Conservation (phyloP, 53 echinoderm and acorn worm species). For the Astropecten irregularis region DNA sequence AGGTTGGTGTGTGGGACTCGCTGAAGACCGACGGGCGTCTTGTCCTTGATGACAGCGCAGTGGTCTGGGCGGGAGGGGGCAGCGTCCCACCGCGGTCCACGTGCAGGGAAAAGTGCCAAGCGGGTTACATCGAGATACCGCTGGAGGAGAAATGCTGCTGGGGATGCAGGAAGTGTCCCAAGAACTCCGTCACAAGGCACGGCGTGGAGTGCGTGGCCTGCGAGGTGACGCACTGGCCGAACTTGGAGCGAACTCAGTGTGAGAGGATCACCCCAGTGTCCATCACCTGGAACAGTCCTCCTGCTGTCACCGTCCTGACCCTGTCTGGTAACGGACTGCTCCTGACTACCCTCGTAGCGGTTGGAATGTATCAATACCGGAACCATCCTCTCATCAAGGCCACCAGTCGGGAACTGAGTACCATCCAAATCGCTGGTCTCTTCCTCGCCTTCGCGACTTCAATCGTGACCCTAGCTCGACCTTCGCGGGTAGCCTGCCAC, state of each 20-base stretch:
- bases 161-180: conserved; percentile 35
- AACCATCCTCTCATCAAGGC: conserved; percentile 41
- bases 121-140: conserved; percentile 23
- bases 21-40: neutral
- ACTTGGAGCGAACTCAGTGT: neutral
- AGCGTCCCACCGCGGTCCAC: conserved; percentile 9
- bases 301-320: neutral
- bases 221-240: conserved; percentile 20
- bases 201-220: conserved; percentile 5
- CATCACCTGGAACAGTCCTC: neutral
- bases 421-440: conserved; percentile 29
- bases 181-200: conserved; percentile 31
- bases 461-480: neutral
- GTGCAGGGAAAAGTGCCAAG: conserved; percentile 6
- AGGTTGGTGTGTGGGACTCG: conserved; percentile 48
- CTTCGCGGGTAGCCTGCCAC: conserved; percentile 6
- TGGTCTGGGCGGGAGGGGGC: conserved; percentile 2
- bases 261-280: conserved; percentile 8
- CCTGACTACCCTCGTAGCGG: neutral
- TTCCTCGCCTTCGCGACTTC: conserved; percentile 19
- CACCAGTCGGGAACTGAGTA: conserved; percentile 46
- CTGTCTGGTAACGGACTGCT: neutral
- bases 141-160: conserved; percentile 46
- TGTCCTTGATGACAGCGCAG: neutral
- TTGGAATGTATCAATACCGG: conserved; percentile 27